These are phyloP conservation scores for Apodemia duryi DNA, from an alignment of 2,888 invertebrate species.

Conservation along the genomic window DNA sequence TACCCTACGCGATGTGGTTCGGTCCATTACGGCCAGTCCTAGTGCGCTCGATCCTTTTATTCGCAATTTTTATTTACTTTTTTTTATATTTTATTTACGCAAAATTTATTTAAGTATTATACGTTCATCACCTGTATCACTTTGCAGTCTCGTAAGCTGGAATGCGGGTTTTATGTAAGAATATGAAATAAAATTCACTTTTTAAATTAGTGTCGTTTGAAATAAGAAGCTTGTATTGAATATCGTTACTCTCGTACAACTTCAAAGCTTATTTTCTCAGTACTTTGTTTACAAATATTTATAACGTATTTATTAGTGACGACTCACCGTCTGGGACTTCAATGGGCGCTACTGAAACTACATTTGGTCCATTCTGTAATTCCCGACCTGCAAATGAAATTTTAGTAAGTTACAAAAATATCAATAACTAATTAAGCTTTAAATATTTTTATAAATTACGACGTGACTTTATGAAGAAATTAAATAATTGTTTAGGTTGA, in stretches of 20 bases:
- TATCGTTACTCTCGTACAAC: not conserved
- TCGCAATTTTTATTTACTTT: too few species aligned
- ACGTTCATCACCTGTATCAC: too few species aligned
- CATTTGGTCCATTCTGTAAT: slow-evolving; percentile 69
- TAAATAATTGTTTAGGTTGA: too few species aligned
- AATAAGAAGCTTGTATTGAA: not conserved
- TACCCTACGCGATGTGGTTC: too few species aligned
- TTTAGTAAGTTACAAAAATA: not conserved
- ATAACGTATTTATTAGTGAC: slow-evolving; percentile 6
- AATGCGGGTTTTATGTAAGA: not conserved
- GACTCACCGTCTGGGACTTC: slow-evolving; percentile 71
- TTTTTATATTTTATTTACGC: too few species aligned
- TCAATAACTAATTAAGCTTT: too few species aligned
- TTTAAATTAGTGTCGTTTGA: not conserved
- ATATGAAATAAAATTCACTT: not conserved
- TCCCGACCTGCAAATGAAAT: slow-evolving; percentile 65
- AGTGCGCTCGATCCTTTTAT: too few species aligned
- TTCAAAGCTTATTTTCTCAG: not conserved
- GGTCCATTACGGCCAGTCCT: too few species aligned
- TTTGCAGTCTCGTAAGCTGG: too few species aligned
- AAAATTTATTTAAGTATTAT: too few species aligned
- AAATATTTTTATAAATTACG: too few species aligned
- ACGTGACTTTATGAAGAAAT: too few species aligned
- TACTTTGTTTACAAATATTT: slow-evolving; percentile 4
- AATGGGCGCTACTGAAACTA: slow-evolving; percentile 73